Conservation (phyloP, 2,888 invertebrate genomes). For the Morpho helenor region DNA sequence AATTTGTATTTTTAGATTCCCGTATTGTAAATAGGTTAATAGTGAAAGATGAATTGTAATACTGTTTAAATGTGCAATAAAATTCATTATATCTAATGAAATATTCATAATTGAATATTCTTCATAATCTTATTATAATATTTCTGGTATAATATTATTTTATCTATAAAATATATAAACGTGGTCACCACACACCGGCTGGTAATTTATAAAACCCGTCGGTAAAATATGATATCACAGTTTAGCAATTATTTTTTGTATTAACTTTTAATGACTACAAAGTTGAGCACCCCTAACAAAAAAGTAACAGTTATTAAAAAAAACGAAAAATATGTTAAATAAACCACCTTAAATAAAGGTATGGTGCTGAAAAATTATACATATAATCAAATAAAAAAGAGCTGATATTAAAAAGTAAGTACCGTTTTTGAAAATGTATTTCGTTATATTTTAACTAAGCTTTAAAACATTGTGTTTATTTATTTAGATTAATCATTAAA, state of each 20-base stretch:
- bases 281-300: too few species aligned
- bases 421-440: conserved; percentile 1
- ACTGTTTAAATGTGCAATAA: conserved; percentile 28
- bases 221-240: neutral
- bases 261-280: too few species aligned
- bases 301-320: neutral
- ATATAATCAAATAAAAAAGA: too few species aligned
- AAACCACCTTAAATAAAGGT: conserved; percentile 12
- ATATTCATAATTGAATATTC: conserved; percentile 7
- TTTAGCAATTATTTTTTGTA: too few species aligned
- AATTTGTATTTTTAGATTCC: conserved; percentile 23
- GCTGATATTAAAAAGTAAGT: too few species aligned
- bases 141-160: conserved; percentile 1
- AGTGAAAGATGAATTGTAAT: conserved; percentile 17
- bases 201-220: neutral
- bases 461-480: conserved; percentile 57
- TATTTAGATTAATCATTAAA: conserved; percentile 48
- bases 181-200: conserved; percentile 4
- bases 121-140: conserved; percentile 9
- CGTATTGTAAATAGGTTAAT: conserved; percentile 15
- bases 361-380: conserved; percentile 4
- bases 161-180: conserved; percentile 5
- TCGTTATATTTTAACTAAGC: conserved; percentile 47
- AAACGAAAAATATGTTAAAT: neutral
- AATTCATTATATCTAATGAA: conserved; percentile 14